Percentiles rank a stretch among this genome's conserved stretches.
Evolutionary conservation across 2,113 vertebrate species (phyloP).

Genomic region (Hippopotamus amphibius): DNA sequence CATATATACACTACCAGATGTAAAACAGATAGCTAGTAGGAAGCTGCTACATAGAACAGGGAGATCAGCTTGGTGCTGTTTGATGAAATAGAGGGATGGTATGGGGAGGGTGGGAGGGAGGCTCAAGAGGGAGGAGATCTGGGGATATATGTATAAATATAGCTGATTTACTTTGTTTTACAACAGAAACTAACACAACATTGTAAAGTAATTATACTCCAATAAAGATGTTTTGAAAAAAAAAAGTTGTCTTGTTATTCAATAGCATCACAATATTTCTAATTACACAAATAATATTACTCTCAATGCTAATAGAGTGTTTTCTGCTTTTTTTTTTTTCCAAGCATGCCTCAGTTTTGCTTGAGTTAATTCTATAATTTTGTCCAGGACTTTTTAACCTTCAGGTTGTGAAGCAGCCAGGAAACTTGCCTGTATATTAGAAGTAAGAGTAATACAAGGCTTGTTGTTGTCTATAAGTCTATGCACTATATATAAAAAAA

Average conservation of each 20-base stretch:
- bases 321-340: background rate
- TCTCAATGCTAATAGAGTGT: background rate
- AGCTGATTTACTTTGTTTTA: too few relatives aligned
- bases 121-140: too few relatives aligned
- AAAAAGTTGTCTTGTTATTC: background rate
- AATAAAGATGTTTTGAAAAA: too few relatives aligned
- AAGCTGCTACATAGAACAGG: too few relatives aligned
- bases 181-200: too few relatives aligned
- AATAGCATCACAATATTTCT: background rate
- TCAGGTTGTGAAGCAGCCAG: background rate
- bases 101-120: too few relatives aligned
- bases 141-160: too few relatives aligned
- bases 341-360: constrained; percentile 2
- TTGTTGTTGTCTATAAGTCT: background rate
- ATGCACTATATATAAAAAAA: background rate
- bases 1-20: too few relatives aligned
- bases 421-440: background rate
- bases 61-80: too few relatives aligned
- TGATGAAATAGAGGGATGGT: too few relatives aligned
- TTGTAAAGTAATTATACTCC: too few relatives aligned
- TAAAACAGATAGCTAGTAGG: too few relatives aligned
- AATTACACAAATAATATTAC: background rate
- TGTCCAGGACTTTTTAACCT: background rate
- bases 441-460: background rate
- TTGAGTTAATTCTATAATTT: constrained; percentile 50